Percentiles rank a stretch among this genome's conserved stretches.
Evolutionary conservation across 2,888 invertebrate genomes (phyloP).

Genomic region (Agriopis aurantiaria): DNA sequence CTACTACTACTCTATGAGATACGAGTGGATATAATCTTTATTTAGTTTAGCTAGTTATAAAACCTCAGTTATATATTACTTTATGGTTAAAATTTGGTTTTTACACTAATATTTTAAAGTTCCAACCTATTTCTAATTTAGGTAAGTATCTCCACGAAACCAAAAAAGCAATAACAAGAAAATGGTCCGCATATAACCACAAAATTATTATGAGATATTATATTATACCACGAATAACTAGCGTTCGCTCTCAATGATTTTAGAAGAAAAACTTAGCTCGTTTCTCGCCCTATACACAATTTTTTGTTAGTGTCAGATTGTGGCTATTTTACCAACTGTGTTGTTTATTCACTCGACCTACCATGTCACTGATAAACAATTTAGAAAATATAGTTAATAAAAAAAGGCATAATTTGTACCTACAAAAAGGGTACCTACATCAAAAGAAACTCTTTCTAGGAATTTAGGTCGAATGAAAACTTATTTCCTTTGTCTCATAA

Average conservation of each 20-base stretch:
- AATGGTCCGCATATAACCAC: slow-evolving; percentile 7
- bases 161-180: neutral
- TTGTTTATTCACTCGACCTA: too few relatives aligned
- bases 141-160: neutral
- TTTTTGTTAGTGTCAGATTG: too few relatives aligned
- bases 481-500: slow-evolving; percentile 52
- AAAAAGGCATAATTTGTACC: neutral
- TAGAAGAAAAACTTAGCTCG: neutral
- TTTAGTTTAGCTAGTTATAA: too few relatives aligned
- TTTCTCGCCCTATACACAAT: neutral
- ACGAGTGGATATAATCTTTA: neutral
- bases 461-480: slow-evolving; percentile 21
- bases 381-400: neutral
- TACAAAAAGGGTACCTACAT: neutral
- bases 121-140: neutral
- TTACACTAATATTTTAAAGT: too few relatives aligned
- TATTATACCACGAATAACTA: slow-evolving; percentile 12
- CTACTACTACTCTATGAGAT: neutral
- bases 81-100: too few relatives aligned
- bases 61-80: too few relatives aligned
- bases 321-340: too few relatives aligned
- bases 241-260: slow-evolving; percentile 1
- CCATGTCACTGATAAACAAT: neutral
- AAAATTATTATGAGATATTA: slow-evolving; percentile 9
- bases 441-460: slow-evolving; percentile 19